Conservation (phyloP, 2,113 vertebrate species). For the Albula goreensis region DNA sequence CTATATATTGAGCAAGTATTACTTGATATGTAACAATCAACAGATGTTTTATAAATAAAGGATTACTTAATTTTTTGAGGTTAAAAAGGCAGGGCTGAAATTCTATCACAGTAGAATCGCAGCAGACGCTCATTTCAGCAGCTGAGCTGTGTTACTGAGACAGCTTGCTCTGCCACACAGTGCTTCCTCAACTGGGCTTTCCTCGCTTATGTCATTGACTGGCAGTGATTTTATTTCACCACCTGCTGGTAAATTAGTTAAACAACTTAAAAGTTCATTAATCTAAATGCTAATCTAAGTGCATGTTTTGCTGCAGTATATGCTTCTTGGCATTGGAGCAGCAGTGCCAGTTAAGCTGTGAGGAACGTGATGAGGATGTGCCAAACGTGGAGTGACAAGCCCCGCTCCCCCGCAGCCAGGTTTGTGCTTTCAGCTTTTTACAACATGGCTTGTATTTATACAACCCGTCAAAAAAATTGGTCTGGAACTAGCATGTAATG, state of each 20-base stretch:
- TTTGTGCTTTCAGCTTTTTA: too few relatives aligned
- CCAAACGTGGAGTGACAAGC: neutral
- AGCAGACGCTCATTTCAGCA: too few relatives aligned
- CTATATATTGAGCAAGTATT: too few relatives aligned
- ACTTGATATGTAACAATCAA: neutral
- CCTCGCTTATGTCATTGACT: neutral
- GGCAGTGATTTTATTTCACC: neutral
- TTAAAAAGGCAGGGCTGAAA: too few relatives aligned
- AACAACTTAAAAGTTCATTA: neutral
- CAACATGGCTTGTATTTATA: too few relatives aligned
- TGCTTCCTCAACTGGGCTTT: neutral
- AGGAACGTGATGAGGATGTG: neutral
- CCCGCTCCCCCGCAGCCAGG: neutral
- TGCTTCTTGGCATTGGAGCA: neutral
- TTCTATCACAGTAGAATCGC: too few relatives aligned
- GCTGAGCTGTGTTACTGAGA: neutral
- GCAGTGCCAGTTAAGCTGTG: neutral
- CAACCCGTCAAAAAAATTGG: too few relatives aligned
- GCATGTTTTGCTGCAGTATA: neutral
- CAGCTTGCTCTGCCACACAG: conserved; percentile 16
- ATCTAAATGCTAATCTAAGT: neutral
- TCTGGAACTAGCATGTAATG: too few relatives aligned
- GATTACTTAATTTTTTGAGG: neutral
- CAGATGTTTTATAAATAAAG: neutral
- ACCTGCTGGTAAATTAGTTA: neutral